Conservation (phyloP, 2,113 vertebrate species). For the Propithecus coquereli region DNA sequence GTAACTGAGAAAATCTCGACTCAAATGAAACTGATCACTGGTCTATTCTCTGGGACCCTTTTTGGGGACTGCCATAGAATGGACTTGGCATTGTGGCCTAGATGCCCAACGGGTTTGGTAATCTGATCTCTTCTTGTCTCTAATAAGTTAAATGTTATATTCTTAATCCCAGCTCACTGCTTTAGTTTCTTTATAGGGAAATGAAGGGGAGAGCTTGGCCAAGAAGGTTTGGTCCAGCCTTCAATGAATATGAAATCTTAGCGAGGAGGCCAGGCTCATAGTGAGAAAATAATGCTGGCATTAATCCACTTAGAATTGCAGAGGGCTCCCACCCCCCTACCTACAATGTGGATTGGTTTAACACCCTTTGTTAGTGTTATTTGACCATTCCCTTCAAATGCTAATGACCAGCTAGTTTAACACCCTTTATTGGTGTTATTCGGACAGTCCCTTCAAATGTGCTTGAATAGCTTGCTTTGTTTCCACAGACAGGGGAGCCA, state of each 20-base stretch:
- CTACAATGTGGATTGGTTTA: slow-evolving; percentile 70
- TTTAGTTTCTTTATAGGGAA: slow-evolving; percentile 19
- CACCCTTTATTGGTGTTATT: slow-evolving; percentile 76
- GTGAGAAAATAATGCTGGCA: slow-evolving; percentile 70
- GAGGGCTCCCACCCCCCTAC: slow-evolving; percentile 36
- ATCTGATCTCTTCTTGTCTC: neutral
- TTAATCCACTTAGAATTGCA: slow-evolving; percentile 68
- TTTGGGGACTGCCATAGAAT: neutral
- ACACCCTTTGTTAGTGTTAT: slow-evolving; percentile 74
- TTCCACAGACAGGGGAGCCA: slow-evolving; percentile 68
- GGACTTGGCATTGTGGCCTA: neutral
- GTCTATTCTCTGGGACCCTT: neutral
- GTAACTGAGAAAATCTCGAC: neutral
- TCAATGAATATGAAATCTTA: slow-evolving; percentile 48
- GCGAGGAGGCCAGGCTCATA: neutral
- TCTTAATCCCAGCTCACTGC: neutral
- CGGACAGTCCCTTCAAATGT: slow-evolving; percentile 69
- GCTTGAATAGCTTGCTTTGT: slow-evolving; percentile 77
- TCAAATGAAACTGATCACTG: neutral
- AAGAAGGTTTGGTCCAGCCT: slow-evolving; percentile 1
- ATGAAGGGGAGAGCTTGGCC: slow-evolving; percentile 4
- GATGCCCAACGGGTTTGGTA: neutral
- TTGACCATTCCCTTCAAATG: slow-evolving; percentile 77
- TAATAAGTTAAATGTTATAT: neutral
- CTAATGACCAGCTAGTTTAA: slow-evolving; percentile 76